Conservation (phyloP, 2,888 invertebrate genomes). For the Operophtera brumata region DNA sequence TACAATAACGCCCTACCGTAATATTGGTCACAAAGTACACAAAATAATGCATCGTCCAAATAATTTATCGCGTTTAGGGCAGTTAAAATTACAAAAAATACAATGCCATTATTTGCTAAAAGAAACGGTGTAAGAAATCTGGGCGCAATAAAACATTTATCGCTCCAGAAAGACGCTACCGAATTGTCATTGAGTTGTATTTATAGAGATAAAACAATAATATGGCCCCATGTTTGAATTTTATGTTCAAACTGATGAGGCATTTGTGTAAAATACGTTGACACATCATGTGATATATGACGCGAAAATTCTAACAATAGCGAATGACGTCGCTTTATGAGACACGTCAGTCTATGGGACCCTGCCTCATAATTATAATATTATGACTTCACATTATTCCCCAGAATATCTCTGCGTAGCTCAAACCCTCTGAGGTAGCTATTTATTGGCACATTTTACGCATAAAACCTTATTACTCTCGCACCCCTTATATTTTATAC, state of each 20-base stretch:
- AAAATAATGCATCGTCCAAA: slow-evolving; percentile 60
- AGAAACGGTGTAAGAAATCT: slow-evolving; percentile 22
- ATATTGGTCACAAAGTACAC: slow-evolving; percentile 64
- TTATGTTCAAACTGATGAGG: slow-evolving; percentile 45
- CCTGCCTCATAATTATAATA: slow-evolving; percentile 66
- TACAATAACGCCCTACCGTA: slow-evolving; percentile 61
- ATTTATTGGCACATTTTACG: slow-evolving; percentile 44
- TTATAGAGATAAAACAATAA: slow-evolving; percentile 26
- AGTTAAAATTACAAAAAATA: slow-evolving; percentile 35
- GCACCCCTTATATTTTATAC: slow-evolving; percentile 36
- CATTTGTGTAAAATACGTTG: slow-evolving; percentile 56
- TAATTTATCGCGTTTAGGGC: slow-evolving; percentile 64
- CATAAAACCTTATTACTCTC: slow-evolving; percentile 43
- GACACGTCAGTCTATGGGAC: slow-evolving; percentile 46
- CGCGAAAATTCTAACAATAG: slow-evolving; percentile 59
- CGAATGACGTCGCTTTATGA: slow-evolving; percentile 63
- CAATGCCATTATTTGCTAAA: slow-evolving; percentile 17
- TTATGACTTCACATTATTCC: slow-evolving; percentile 76
- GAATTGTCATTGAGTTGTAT: slow-evolving; percentile 11
- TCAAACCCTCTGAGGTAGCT: slow-evolving; percentile 47
- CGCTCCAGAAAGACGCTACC: slow-evolving; percentile 4
- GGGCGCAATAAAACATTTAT: slow-evolving; percentile 8
- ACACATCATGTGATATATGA: slow-evolving; percentile 58
- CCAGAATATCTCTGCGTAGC: slow-evolving; percentile 40
- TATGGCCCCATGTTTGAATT: slow-evolving; percentile 24